Evolutionary conservation across 2,113 vertebrate species (phyloP).

Genomic region (Eupsittula cactorum): DNA sequence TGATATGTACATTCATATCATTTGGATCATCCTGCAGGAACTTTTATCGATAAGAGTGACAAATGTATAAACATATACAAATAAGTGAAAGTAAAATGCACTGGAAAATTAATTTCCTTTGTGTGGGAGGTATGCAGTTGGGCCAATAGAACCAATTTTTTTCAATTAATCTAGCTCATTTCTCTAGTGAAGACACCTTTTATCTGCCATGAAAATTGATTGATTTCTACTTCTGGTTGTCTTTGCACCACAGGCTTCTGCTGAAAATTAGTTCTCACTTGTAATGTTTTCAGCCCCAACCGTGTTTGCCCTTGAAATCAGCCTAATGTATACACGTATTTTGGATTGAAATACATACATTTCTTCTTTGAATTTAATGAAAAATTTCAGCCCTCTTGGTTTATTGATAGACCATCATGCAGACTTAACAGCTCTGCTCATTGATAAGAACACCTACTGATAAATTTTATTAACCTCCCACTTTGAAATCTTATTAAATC

Average conservation of each 20-base stretch:
- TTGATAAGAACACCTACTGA: slow-evolving; percentile 64
- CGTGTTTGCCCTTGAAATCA: slow-evolving; percentile 55
- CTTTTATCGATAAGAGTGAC: background rate
- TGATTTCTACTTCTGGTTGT: slow-evolving; percentile 35
- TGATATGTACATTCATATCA: background rate
- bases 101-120: background rate
- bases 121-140: background rate
- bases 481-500: slow-evolving; percentile 65
- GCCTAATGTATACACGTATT: slow-evolving; percentile 16
- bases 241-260: background rate
- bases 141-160: background rate
- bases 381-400: slow-evolving; percentile 42
- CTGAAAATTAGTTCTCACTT: slow-evolving; percentile 53
- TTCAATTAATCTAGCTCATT: background rate
- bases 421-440: slow-evolving; percentile 40
- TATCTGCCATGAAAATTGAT: slow-evolving; percentile 1
- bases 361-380: slow-evolving; percentile 47
- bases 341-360: slow-evolving; percentile 25
- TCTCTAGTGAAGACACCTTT: background rate
- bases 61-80: background rate
- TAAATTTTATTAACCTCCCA: slow-evolving; percentile 69
- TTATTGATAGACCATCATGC: slow-evolving; percentile 47
- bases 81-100: background rate
- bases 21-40: background rate
- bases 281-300: slow-evolving; percentile 51